phyloP scores from a whole-genome alignment of 2,797 vertebrate genomes.

The Notamacropus eugenii region DNA sequence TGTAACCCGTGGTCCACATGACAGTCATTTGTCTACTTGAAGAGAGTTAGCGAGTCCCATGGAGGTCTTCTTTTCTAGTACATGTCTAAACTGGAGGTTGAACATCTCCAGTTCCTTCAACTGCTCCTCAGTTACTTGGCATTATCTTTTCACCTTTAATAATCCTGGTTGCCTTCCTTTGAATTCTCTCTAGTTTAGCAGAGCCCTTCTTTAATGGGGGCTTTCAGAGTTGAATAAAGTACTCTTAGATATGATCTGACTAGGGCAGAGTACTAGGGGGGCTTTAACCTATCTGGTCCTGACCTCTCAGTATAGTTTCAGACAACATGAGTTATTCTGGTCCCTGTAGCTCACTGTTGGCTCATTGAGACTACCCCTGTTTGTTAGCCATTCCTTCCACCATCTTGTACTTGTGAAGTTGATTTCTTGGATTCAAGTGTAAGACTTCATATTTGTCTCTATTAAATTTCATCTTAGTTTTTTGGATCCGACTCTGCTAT shows the following conservation, averaged over 20 bases:
- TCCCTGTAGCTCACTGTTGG: neutral
- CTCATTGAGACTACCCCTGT: neutral
- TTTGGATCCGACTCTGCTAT: neutral
- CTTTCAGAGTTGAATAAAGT: neutral
- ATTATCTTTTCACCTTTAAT: neutral
- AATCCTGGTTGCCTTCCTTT: neutral
- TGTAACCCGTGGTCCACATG: neutral
- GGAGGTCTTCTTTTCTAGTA: neutral
- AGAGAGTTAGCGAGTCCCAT: neutral
- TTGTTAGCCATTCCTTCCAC: neutral
- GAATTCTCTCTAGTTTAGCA: neutral
- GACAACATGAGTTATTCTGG: neutral
- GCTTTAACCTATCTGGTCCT: neutral
- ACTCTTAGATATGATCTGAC: neutral
- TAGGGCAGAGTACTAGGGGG: neutral
- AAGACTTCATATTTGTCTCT: neutral
- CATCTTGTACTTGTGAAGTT: neutral
- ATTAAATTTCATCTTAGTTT: neutral
- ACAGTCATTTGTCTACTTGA: neutral
- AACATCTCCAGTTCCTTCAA: neutral
- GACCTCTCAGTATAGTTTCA: neutral
- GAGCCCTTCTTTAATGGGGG: neutral
- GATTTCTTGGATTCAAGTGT: neutral
- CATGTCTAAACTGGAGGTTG: neutral
- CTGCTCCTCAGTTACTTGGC: neutral